These are phyloP conservation scores for Cynopterus sphinx DNA, from an alignment of 2,797 vertebrate species.

Conservation along the genomic window DNA sequence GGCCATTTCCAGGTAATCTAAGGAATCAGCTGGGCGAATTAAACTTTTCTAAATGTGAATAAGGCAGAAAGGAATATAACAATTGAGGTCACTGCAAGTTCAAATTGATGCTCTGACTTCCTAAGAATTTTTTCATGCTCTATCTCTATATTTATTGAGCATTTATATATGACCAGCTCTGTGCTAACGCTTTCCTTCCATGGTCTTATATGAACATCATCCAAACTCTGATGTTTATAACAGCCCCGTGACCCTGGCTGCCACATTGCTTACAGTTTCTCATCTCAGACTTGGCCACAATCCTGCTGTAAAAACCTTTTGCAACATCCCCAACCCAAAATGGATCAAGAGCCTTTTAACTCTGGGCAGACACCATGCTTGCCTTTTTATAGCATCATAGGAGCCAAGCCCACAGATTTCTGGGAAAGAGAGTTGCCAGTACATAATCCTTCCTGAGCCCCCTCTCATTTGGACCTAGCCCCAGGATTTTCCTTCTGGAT, in stretches of 20 bases:
- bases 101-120: neutral
- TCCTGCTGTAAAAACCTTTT: neutral
- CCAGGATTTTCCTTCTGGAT: neutral
- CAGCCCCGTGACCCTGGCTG: neutral
- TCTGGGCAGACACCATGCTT: neutral
- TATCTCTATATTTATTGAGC: neutral
- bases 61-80: neutral
- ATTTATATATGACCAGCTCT: neutral
- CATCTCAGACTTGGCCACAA: neutral
- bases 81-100: neutral
- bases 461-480: neutral
- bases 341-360: neutral
- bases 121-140: neutral
- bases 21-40: neutral
- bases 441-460: neutral
- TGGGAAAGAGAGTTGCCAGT: neutral
- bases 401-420: neutral
- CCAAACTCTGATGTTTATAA: neutral
- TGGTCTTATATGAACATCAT: neutral
- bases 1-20: neutral
- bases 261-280: neutral
- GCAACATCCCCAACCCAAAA: neutral
- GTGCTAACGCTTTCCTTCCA: neutral
- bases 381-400: neutral
- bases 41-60: constrained; percentile 12